Base-by-base conservation (phyloP, 1,140 invertebrate species). In the Globodera rostochiensis region DNA sequence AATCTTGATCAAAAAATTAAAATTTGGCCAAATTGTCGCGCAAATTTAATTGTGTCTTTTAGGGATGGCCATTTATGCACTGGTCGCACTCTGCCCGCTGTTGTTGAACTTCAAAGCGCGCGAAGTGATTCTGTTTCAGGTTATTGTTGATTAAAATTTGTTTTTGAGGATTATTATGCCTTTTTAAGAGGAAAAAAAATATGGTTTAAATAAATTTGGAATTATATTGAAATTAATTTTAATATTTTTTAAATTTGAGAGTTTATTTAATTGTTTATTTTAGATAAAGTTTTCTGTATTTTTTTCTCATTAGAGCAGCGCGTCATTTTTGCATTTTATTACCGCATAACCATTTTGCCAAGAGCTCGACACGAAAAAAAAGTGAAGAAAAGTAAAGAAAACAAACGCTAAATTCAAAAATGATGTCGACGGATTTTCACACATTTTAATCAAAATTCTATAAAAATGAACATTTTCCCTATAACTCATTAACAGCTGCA, bases 101-200 rank as follows among this genome's bases (percentile, higher is more conserved):
- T 80, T 89, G 8, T 88, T 82, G 79, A 90, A 86, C 45, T 89
- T 89, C 73, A 88, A 84, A 57, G 86, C 88, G 13, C 79, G 86
- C 57, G 88, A 89, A 87, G 80, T 89, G 36, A 82, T 89, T 67
- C 85, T 89, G 19, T 90, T 90, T 73, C 77, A 70, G 49, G 70
- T 69, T 1, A 46, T 47, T 53, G 9, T 45, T 57, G 15, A 7
- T 67, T 19, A 60, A 19, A 67, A 66, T 21, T 13, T 1, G 60
- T 13, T 66, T 64, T 13, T 66, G 3, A 66, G 13, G 21, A 66
- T 15, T 2, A 66, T 15, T 3, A 3, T 66, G 13, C 13, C 2
- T 66, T 66, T 13, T 21, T 69, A 69, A 69, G 36, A 69, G 0
- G 19, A 69, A 25, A 25, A 5, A 36, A 71, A 15, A 11, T 9